Evolutionary conservation across 37 sponge, comb jelly and placozoan genomes (phyloP), one percentile per base, ranked within the genome.

Genomic region (Aphrocallistes beatrix): DNA sequence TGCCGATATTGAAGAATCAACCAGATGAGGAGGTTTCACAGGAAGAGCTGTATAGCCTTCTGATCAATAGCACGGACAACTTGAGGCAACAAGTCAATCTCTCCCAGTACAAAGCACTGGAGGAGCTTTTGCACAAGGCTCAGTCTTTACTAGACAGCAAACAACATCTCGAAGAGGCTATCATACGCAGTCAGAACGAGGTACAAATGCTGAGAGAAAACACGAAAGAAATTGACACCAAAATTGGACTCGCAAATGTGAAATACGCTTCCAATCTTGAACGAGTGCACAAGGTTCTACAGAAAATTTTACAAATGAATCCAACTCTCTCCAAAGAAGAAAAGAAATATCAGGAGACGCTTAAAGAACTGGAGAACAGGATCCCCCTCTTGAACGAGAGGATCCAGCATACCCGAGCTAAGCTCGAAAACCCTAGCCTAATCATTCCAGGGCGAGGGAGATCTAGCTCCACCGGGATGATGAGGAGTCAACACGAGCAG

Each of bases 211-310:
- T 60, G n/a, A 60, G n/a, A 60, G 75, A 3, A 6, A 60, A 60
- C 21, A 25, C 75, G 8, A 60, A 60, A 3, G 75, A 60, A 30
- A 60, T 60, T 32, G 28, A 60, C 28, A 1, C 10, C 3, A 60
- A 60, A 30, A 60, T 60, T 6, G 8, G 28, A 32, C 8, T 3
- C 10, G 75, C 75, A 60, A 19, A 60, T 30, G 21, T 30, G 10
- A 60, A 60, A 60, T 60, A 60, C 34, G 75, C 75, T 60, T 60
- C 75, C n/a, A 60, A 60, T 60, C n/a, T 60, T 19, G 21, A 60
- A 3, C 25, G 75, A 3, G 21, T 60, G 3, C 75, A 60, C 21
- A 3, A 28, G n/a, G 75, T 13, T 3, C 8, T 60, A 28, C 75
- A 60, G n/a, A 19, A 60, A 30, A 21, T 60, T 28, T 30, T 60